Evolutionary conservation across 2,888 invertebrate genomes (phyloP).

Genomic region (Drosophila macrothrix): DNA sequence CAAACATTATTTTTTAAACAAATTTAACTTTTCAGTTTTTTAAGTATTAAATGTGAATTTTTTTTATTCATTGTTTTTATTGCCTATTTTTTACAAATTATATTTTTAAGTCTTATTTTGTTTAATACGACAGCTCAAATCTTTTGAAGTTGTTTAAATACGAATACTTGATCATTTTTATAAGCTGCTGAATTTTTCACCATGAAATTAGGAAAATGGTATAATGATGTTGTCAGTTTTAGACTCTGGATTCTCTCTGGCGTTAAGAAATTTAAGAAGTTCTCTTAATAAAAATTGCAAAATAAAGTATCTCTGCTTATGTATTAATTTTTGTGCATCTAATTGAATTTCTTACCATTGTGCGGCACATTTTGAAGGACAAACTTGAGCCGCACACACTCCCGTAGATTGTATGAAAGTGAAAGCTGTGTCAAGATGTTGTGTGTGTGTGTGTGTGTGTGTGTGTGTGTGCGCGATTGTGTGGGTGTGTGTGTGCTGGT

Average conservation of each 20-base stretch:
- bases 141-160: background rate
- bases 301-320: background rate
- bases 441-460: slow-evolving; percentile 18
- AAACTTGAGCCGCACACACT: slow-evolving; percentile 45
- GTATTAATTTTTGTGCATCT: background rate
- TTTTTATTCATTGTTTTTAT: accelerated
- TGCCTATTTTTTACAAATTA: background rate
- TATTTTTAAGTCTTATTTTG: background rate
- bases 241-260: no score
- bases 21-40: accelerated
- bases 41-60: background rate
- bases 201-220: no score
- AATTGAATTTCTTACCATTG: slow-evolving; percentile 49
- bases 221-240: background rate
- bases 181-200: background rate
- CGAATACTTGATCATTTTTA: background rate
- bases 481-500: slow-evolving; percentile 54
- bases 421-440: slow-evolving; percentile 72
- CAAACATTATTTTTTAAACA: background rate
- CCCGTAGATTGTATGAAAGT: slow-evolving; percentile 65
- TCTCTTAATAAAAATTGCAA: background rate
- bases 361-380: slow-evolving; percentile 60
- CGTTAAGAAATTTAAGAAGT: background rate
- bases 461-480: slow-evolving; percentile 22
- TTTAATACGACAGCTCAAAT: background rate